Base-by-base conservation (phyloP, 2,113 vertebrate species). In the Tor tambroides region DNA sequence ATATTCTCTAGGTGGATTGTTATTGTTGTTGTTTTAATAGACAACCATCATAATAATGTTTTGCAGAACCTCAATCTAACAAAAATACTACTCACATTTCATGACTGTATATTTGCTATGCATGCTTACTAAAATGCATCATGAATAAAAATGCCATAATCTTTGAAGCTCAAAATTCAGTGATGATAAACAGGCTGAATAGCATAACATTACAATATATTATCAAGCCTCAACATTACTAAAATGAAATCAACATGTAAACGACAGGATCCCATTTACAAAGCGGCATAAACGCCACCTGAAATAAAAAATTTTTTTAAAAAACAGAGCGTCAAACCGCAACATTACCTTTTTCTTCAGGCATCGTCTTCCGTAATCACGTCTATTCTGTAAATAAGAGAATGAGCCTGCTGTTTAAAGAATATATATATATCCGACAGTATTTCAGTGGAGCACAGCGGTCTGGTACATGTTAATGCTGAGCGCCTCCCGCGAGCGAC, bases 301-400 rank as follows among this genome's bases (percentile, higher is more conserved):
- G 26, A 78, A 46, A 30, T 32, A 78, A 78, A 5, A 15, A 19
- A 46, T 46, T n/a, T n/a, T n/a, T 12, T 15, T 23, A 38, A 38
- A 26, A 46, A n/a, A 26, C 30, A 54, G 49, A 12, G 43, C n/a
- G 59, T 28, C 28, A 83, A 72, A 87, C 35, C 12, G 26, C 77
- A 56, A 46, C 46, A 76, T 92, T 96, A 97, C 97, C 97, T 96
- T 96, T 94, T 91, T 96, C 95, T 89, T 96, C 95, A 0, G 95
- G 96, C 96, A 96, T 95, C 85, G 85, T 94, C 0, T 2, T 79
- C 2, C n/a, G 59, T 78, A 12, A 61, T 56, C 77, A n/a, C 71
- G 77, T 72, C 71, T 80, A 46, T 80, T 75, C 5, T 61, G n/a
- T 41, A 26, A 11, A 30, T 90, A 89, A 89, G 86, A 86, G 2